phyloP scores from a whole-genome alignment of 2,113 vertebrate genomes.

The Elanoides forficatus region DNA sequence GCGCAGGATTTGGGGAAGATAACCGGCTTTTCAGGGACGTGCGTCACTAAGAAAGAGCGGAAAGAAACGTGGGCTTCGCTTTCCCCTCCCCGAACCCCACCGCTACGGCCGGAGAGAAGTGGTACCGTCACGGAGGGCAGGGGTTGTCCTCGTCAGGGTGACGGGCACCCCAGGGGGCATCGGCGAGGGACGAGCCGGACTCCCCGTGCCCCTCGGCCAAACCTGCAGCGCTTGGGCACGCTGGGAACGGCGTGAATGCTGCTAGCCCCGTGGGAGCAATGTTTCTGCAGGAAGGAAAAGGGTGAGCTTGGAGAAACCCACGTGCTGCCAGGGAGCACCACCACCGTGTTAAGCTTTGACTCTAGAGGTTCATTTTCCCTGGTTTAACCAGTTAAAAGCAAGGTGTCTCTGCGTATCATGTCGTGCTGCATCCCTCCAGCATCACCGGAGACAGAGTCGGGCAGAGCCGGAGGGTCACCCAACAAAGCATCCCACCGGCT shows the following conservation, averaged over 20 bases:
- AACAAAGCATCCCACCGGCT: background rate
- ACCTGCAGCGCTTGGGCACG: accelerated
- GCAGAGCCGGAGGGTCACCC: background rate
- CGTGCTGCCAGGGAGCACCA: accelerated
- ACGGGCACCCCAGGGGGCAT: accelerated
- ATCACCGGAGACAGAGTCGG: accelerated
- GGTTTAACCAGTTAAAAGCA: background rate
- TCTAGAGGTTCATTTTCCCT: background rate
- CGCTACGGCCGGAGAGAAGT: accelerated
- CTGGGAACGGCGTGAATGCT: accelerated
- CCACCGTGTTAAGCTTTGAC: background rate
- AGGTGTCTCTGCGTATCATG: accelerated
- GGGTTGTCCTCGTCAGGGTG: background rate
- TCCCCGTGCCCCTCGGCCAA: accelerated
- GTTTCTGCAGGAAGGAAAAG: background rate
- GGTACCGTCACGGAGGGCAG: background rate
- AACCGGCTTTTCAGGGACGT: background rate
- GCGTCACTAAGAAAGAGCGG: background rate
- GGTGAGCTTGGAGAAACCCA: background rate
- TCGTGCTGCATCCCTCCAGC: background rate
- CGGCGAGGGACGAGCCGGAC: accelerated
- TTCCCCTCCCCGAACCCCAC: accelerated
- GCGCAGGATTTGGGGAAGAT: background rate
- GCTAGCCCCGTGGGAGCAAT: background rate
- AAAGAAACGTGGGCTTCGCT: background rate